phyloP scores from a whole-genome alignment of 2,888 invertebrate species.

The Glomeris marginata region DNA sequence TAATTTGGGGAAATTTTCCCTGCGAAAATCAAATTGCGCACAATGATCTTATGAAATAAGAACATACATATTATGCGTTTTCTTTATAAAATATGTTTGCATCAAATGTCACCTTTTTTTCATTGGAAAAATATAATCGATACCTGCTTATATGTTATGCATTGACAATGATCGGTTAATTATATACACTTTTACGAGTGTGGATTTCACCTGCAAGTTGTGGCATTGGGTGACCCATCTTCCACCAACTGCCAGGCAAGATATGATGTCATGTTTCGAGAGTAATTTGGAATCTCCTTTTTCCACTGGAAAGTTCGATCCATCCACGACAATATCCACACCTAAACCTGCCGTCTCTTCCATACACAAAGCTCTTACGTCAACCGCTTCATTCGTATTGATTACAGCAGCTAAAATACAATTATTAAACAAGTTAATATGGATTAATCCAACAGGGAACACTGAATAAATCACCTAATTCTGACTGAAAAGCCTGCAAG shows the following conservation, averaged over 20 bases:
- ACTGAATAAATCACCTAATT: conserved; percentile 21
- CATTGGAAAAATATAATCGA: too few species aligned
- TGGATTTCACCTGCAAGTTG: conserved; percentile 29
- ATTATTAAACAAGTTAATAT: not conserved
- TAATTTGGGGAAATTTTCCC: too few species aligned
- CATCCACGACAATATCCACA: conserved; percentile 34
- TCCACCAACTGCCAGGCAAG: conserved; percentile 32
- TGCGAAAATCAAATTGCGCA: too few species aligned
- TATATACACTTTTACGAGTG: too few species aligned
- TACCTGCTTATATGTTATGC: too few species aligned
- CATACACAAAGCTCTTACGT: conserved; percentile 26
- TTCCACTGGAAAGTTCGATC: conserved; percentile 29
- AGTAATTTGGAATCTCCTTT: conserved; percentile 26
- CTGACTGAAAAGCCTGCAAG: conserved; percentile 26
- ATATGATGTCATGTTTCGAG: conserved; percentile 33
- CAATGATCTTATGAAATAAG: too few species aligned
- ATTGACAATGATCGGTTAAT: too few species aligned
- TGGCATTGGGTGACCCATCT: conserved; percentile 34
- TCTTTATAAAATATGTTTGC: too few species aligned
- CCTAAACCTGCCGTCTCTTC: conserved; percentile 35
- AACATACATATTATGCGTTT: too few species aligned
- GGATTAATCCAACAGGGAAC: not conserved
- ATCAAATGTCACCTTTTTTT: too few species aligned
- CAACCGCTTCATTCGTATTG: conserved; percentile 26
- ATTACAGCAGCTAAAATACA: conserved; percentile 27